Evolutionary conservation across 1,140 invertebrate genomes (phyloP).

Genomic region (Penaeus chinensis): DNA sequence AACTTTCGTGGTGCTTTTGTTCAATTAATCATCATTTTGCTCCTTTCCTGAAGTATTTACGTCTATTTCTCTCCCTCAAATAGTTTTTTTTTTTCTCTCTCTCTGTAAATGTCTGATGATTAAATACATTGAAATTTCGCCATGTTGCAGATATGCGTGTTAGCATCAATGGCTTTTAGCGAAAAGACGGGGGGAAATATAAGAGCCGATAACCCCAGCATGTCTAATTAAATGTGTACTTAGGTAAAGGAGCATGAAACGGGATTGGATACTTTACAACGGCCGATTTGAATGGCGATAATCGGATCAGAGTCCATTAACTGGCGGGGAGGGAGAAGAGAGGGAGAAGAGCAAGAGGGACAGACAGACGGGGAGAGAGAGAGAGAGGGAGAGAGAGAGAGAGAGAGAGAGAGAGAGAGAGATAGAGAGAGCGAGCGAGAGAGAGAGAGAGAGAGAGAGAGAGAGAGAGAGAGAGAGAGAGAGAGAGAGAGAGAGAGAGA

Average conservation of each 20-base stretch:
- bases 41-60: too few relatives aligned
- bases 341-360: not conserved
- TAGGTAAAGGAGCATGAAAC: slow-evolving; percentile 54
- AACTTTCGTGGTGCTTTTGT: too few relatives aligned
- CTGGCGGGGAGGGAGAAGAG: not conserved
- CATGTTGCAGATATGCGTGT: too few relatives aligned
- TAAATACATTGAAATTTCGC: too few relatives aligned
- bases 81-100: too few relatives aligned
- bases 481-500: not conserved
- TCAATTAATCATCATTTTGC: too few relatives aligned
- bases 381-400: too few relatives aligned
- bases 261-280: slow-evolving; percentile 58
- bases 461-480: not conserved
- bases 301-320: slow-evolving; percentile 59
- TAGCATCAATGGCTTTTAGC: too few relatives aligned
- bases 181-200: not conserved
- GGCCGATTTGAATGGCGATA: slow-evolving; percentile 57
- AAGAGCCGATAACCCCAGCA: slow-evolving; percentile 17
- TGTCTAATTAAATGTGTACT: slow-evolving; percentile 60
- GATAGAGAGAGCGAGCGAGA: not conserved
- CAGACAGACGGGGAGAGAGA: not conserved
- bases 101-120: too few relatives aligned
- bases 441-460: not conserved
- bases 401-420: not conserved
- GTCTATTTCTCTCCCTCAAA: too few relatives aligned